Percentiles rank a stretch among this genome's conserved stretches.
phyloP scores from a whole-genome alignment of 2,113 vertebrate species.

The Strix aluco region DNA sequence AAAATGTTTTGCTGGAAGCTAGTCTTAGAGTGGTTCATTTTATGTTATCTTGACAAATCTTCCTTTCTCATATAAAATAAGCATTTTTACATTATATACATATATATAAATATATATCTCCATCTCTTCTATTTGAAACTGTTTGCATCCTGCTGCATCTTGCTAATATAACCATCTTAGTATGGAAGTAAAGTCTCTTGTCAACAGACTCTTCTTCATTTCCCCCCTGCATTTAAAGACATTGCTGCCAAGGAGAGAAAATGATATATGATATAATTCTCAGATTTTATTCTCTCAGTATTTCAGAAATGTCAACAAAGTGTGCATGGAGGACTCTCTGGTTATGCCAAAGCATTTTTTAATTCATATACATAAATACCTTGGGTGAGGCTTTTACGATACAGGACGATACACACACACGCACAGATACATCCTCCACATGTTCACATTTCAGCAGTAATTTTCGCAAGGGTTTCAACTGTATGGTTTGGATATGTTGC shows the following conservation, averaged over 20 bases:
- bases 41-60: neutral
- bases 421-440: neutral
- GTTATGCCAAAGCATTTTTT: slow-evolving; percentile 44
- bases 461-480: neutral
- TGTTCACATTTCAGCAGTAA: neutral
- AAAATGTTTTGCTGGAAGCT: slow-evolving; percentile 64
- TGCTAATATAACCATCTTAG: neutral
- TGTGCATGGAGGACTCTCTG: neutral
- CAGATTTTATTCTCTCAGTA: neutral
- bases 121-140: neutral
- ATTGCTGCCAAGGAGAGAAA: neutral
- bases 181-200: neutral
- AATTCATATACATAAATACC: neutral
- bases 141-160: neutral
- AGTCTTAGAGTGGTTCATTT: slow-evolving; percentile 59
- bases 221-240: neutral
- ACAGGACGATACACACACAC: neutral
- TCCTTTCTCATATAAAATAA: neutral
- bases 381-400: neutral
- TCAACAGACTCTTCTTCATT: neutral
- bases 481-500: slow-evolving; percentile 18
- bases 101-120: neutral
- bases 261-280: neutral
- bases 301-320: slow-evolving; percentile 7
- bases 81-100: neutral